Base-by-base conservation (phyloP, 2,113 vertebrate species). In the Dromiciops gliroides region DNA sequence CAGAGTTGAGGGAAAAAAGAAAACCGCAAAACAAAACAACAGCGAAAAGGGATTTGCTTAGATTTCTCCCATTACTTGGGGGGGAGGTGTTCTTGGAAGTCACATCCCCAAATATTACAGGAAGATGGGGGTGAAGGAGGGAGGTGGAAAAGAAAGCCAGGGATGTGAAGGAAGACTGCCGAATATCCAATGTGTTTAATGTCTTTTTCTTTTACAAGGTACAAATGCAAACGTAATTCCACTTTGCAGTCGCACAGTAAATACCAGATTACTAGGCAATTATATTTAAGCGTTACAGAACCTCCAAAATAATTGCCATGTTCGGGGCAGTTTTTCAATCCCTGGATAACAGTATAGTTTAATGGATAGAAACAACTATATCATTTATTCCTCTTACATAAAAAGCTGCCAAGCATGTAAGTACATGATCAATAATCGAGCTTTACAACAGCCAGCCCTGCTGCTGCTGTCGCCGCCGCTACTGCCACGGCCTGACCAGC, bases 321-420 rank as follows among this genome's bases (percentile, higher is more conserved):
- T 96, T 96, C 95, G 60, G 97, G 98, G 96, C 96, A 60, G 92
- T 94, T 98, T 95, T 92, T 97, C 95, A 51, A 96, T 97, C 97
- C 98, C 98, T 97, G 47, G 97, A 96, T 95, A 97, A 98, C 96
- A 97, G 94, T 98, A 92, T 51, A 96, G 97, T 96, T 98, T 96
- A 97, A 97, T 53, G n/a, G 94, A 51, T 97, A 97, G 95, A 96
- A 98, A 94, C 97, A 97, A 95, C 93, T 50, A 56, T 95, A 97
- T 97, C 97, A 56, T 96, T 98, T 96, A 94, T 97, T 97, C 91
- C 83, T 96, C 93, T 94, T 96, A 88, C 94, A 98, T 93, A 94
- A 97, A 97, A 96, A 9, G 92, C 97, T 95, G 50, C 98, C 90
- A 92, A 50, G 96, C 95, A 1, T 83, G 83, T 95, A 96, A 96